Conservation (phyloP, 2,113 vertebrate genomes). For the Tor tambroides region DNA sequence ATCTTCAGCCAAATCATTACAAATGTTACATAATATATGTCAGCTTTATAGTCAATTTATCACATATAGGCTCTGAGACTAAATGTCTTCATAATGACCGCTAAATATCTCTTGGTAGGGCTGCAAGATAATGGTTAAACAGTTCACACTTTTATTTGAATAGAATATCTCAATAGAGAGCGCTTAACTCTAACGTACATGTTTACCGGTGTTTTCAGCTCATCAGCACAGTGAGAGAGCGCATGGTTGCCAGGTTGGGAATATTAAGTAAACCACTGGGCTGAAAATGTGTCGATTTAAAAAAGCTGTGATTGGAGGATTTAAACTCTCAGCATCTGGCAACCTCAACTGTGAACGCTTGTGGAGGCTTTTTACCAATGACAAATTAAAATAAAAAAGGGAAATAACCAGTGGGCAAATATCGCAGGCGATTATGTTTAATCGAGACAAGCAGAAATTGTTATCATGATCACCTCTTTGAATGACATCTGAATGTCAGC, state of each 20-base stretch:
- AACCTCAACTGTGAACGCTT: too few relatives aligned
- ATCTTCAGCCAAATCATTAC: not conserved
- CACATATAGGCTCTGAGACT: not conserved
- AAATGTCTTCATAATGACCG: too few relatives aligned
- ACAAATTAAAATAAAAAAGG: not conserved
- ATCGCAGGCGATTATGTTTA: too few relatives aligned
- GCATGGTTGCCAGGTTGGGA: not conserved
- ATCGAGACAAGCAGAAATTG: not conserved
- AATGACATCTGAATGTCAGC: not conserved
- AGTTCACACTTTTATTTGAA: not conserved
- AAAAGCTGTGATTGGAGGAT: too few relatives aligned
- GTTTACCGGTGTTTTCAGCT: too few relatives aligned
- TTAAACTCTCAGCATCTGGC: too few relatives aligned
- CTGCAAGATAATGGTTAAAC: not conserved
- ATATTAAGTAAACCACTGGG: not conserved
- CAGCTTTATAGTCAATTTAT: not conserved
- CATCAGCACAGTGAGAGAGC: too few relatives aligned
- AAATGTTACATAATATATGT: not conserved
- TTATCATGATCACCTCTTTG: not conserved
- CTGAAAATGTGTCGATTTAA: too few relatives aligned
- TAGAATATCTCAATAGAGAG: too few relatives aligned
- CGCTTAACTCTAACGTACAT: too few relatives aligned
- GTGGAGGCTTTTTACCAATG: too few relatives aligned
- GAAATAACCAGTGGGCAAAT: not conserved
- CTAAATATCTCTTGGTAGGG: not conserved